Percentiles rank a stretch among this genome's conserved stretches.
Conservation (phyloP, 2,113 vertebrate genomes). For the Lontra canadensis region DNA sequence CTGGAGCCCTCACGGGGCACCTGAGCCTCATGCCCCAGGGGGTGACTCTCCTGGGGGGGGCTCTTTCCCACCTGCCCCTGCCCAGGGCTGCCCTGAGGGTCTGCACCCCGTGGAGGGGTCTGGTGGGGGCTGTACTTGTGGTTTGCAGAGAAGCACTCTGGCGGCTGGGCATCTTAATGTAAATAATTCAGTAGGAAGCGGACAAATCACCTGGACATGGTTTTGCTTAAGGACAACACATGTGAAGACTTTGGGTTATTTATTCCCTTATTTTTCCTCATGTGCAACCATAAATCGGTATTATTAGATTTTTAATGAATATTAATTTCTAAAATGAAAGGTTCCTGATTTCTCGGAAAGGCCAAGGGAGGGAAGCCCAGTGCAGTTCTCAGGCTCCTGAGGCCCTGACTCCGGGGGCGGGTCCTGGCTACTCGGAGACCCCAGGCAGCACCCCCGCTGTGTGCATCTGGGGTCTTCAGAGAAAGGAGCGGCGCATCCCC, state of each 20-base stretch:
- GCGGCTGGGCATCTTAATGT: background rate
- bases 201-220: background rate
- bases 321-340: slow-evolving; percentile 27
- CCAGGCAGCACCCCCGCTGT: no score
- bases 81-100: no score
- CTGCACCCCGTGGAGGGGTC: no score
- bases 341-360: background rate
- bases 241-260: background rate
- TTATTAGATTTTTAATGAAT: slow-evolving; percentile 10
- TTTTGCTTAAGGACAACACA: background rate
- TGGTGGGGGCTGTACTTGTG: no score
- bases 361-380: background rate
- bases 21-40: no score
- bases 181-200: background rate
- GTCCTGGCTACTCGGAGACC: background rate
- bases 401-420: background rate
- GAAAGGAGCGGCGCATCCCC: no score
- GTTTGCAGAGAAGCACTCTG: no score
- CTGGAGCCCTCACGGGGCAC: no score
- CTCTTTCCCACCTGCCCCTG: no score
- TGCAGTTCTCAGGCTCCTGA: accelerated
- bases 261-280: slow-evolving; percentile 51
- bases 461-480: no score
- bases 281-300: slow-evolving; percentile 2
- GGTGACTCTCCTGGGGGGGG: no score